Percentiles rank a stretch among this genome's conserved stretches.
Evolutionary conservation across 2,888 invertebrate species (phyloP).

Genomic region (Eupithecia dodoneata): DNA sequence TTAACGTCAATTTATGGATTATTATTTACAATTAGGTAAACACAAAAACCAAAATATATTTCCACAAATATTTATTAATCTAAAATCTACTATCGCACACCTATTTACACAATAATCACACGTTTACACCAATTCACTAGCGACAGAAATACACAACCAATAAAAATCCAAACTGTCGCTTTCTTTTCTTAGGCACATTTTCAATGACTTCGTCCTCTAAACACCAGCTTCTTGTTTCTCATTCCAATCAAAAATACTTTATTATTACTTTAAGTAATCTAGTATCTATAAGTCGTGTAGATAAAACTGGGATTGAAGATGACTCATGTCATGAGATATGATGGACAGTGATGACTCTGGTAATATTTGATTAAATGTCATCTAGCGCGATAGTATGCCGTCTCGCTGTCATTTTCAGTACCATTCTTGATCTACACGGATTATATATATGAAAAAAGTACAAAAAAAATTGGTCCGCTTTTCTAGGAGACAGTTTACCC

Average conservation of each 20-base stretch:
- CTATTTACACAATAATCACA: conserved; percentile 40
- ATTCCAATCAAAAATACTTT: neutral
- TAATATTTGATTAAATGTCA: neutral
- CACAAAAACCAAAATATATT: conserved; percentile 2
- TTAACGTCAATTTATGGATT: neutral
- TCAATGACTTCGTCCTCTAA: neutral
- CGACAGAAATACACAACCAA: conserved; percentile 37
- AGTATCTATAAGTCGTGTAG: neutral
- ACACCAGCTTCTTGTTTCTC: neutral
- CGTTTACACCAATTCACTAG: conserved; percentile 38
- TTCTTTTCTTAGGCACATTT: neutral
- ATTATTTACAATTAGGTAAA: neutral
- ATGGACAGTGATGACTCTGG: neutral
- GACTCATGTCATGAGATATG: neutral
- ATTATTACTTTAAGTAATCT: neutral
- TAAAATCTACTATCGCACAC: conserved; percentile 34
- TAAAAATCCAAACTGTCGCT: neutral
- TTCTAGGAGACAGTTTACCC: neutral
- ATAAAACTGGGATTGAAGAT: neutral
- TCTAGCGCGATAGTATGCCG: neutral
- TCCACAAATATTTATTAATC: conserved; percentile 32
- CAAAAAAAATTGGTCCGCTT: neutral
- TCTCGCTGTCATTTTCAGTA: neutral
- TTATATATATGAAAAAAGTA: neutral
- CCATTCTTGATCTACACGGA: neutral